phyloP scores from a whole-genome alignment of 1,140 invertebrate species.

The Ylistrum balloti region DNA sequence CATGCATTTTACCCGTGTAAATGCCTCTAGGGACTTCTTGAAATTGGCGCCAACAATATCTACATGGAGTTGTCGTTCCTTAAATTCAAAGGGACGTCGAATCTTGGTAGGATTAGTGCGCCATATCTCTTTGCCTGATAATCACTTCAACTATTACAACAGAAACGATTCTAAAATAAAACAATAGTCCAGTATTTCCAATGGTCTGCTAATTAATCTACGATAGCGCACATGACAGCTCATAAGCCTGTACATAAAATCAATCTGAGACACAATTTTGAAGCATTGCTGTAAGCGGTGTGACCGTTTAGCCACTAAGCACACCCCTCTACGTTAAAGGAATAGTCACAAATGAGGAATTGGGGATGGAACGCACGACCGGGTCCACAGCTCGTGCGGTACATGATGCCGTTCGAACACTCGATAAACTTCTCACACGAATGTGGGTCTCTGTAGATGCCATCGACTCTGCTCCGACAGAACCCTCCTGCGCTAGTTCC shows the following conservation, averaged over 20 bases:
- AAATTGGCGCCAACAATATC: no score
- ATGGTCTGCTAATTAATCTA: no score
- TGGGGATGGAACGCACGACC: not conserved
- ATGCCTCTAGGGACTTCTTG: no score
- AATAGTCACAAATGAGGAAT: constrained; percentile 24
- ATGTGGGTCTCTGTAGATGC: constrained; percentile 24
- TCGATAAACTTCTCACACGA: constrained; percentile 8
- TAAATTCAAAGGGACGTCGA: no score
- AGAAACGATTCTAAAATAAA: no score
- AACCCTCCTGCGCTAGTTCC: not conserved
- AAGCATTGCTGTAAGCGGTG: not conserved
- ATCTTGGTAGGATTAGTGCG: no score
- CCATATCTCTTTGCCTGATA: no score
- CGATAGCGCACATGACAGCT: not conserved
- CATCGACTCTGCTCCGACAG: not conserved
- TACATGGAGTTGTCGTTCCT: no score
- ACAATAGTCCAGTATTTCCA: no score
- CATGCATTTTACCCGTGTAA: no score
- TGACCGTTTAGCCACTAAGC: not conserved
- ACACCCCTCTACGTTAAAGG: constrained; percentile 10
- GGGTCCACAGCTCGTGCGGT: constrained; percentile 6
- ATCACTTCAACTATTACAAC: no score
- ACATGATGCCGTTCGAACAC: constrained; percentile 7
- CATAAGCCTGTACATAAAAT: not conserved
- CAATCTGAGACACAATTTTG: not conserved